These are phyloP conservation scores for Nasua narica DNA, from an alignment of 2,797 vertebrate species.

Conservation along the genomic window DNA sequence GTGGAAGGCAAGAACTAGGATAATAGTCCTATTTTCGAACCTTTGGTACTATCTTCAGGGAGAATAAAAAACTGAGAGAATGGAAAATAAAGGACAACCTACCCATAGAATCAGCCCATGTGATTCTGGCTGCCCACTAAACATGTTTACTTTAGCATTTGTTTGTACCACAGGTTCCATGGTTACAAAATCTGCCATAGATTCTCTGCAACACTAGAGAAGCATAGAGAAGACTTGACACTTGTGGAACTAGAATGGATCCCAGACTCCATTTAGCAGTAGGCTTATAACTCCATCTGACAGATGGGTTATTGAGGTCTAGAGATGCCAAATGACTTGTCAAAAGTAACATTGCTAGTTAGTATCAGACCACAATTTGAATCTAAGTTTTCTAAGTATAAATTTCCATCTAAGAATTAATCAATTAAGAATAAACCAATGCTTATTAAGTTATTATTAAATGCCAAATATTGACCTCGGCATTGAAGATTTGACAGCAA, in stretches of 20 bases:
- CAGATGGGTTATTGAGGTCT: background rate
- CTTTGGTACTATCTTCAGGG: background rate
- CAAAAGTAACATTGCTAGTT: background rate
- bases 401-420: background rate
- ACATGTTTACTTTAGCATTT: background rate
- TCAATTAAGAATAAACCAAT: background rate
- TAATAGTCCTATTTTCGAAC: background rate
- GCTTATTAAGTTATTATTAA: background rate
- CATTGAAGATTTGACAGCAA: background rate
- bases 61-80: background rate
- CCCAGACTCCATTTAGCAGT: background rate
- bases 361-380: background rate
- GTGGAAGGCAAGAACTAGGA: background rate
- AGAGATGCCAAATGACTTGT: background rate
- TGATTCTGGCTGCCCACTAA: background rate
- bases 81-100: background rate
- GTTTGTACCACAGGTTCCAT: background rate
- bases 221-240: background rate
- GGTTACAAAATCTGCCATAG: background rate
- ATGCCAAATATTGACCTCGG: background rate
- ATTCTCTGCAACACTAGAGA: background rate
- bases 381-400: background rate
- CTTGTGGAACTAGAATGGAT: background rate
- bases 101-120: background rate
- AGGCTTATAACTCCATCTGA: background rate